Evolutionary conservation across 1,140 invertebrate species (phyloP), one percentile per base, ranked within the genome.

Genomic region (Holotrichia oblita): DNA sequence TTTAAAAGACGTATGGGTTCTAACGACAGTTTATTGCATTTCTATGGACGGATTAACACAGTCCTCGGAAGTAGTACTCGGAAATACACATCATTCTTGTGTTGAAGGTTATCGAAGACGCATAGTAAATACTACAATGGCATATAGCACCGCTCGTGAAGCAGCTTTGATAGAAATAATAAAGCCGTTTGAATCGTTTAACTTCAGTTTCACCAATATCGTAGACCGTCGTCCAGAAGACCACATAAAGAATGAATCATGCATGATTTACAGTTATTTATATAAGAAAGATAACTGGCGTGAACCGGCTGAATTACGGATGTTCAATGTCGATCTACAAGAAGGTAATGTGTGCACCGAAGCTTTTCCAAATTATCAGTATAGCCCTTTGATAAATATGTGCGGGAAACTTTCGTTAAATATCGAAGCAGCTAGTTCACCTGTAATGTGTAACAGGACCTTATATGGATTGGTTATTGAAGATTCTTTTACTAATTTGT

Each of bases 1-100:
- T 14, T 9, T 69, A 20, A 69, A 34, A 69, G 61, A 69, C 22
- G 61, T 69, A 6, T 69, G 61, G 61, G 61, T 69, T 27, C 20
- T 69, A 24, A 69, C 61, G 6, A 22, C 20, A 0, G 22, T 12
- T 27, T 22, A 9, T 34, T 69, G 61, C 61, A 34, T 27, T 22
- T 9, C 22, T 3, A 14, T 22, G 17, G 20, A 10, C 9, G 61
- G 2, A 27, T 69, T 69, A 3, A 69, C 22, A 1, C 61, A 69
- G 22, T 22, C 20, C 4, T 34, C 61, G 17, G 20, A 69, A 22
- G 27, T 69, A 10, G 61, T 69, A 14, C 20, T 69, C 0, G 61
- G 61, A 14, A 69, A 69, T 4, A 69, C 61, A 0, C 61, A 69
- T 7, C 27, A 34, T 2, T 69, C 61, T 2, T 55, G 48, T n/a